Percentiles rank a stretch among this genome's conserved stretches.
These are phyloP conservation scores for Ctena decussata DNA, from an alignment of 2,888 invertebrate genomes.

Conservation along the genomic window DNA sequence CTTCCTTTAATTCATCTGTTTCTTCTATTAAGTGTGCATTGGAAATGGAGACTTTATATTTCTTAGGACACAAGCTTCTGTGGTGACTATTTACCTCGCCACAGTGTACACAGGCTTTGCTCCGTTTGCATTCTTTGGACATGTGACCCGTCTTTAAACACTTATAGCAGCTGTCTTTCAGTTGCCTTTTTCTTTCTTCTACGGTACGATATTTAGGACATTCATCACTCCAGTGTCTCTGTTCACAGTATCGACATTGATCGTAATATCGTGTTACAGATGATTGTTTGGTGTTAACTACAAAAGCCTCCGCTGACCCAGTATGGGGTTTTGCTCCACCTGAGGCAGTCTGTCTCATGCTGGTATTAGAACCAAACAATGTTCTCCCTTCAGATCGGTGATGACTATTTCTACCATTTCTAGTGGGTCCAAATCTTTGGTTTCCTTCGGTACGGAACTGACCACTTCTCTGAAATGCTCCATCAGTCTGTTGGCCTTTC, in stretches of 20 bases:
- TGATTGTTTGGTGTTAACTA: neutral
- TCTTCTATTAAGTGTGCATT: neutral
- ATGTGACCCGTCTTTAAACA: neutral
- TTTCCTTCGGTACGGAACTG: neutral
- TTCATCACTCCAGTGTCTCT: conserved; percentile 24
- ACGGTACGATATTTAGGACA: no score
- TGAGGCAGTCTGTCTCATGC: neutral
- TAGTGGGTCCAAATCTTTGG: neutral
- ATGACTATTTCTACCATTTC: no score
- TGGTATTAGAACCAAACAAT: neutral
- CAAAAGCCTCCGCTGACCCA: neutral
- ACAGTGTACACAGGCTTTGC: conserved; percentile 33
- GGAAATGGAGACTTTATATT: neutral
- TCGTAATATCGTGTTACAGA: neutral
- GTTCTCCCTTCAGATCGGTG: no score
- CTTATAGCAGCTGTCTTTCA: no score
- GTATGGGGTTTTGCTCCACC: neutral
- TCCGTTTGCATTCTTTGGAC: conserved; percentile 13
- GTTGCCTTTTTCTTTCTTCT: no score
- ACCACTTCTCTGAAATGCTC: neutral
- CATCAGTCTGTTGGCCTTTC: neutral
- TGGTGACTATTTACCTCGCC: conserved; percentile 7
- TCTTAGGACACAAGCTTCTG: conserved; percentile 21
- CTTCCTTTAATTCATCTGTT: neutral
- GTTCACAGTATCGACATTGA: conserved; percentile 9